Evolutionary conservation across 2,888 invertebrate genomes (phyloP).

Genomic region (Drosophila nigricruria): DNA sequence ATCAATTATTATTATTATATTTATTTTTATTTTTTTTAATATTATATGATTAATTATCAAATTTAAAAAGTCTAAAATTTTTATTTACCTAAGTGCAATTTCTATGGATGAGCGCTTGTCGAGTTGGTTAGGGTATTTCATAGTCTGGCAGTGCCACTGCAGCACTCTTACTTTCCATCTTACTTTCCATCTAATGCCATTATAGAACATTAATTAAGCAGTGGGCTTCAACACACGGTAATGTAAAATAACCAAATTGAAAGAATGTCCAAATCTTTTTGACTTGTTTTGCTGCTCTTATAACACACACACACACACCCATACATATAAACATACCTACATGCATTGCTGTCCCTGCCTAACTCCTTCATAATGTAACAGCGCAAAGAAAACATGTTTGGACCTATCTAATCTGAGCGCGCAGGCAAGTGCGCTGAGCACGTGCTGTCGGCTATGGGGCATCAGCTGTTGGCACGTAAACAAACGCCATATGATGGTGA

Average conservation of each 20-base stretch:
- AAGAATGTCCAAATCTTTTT: neutral
- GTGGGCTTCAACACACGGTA: neutral
- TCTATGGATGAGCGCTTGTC: neutral
- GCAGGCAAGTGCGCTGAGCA: slow-evolving; percentile 30
- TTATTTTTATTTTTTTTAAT: no score
- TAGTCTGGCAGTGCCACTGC: neutral
- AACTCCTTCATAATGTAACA: neutral
- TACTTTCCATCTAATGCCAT: no score
- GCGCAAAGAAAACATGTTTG: slow-evolving; percentile 9
- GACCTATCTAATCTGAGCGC: slow-evolving; percentile 33
- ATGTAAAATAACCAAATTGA: neutral
- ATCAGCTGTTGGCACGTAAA: slow-evolving; percentile 73
- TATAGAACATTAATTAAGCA: neutral
- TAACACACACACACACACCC: neutral
- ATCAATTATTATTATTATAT: no score
- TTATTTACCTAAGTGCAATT: no score
- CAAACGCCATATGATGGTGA: slow-evolving; percentile 66
- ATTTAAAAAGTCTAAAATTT: no score
- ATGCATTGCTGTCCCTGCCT: neutral
- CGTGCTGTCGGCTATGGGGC: slow-evolving; percentile 38
- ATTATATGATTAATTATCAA: no score
- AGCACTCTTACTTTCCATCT: neutral
- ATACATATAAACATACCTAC: no score
- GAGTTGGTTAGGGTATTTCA: neutral
- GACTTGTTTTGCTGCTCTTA: neutral